A percentile compares a stretch with the other conserved stretches of the same genome.
Evolutionary conservation across 2,797 vertebrate genomes (phyloP).

Genomic region (Acipenser oxyrinchus): DNA sequence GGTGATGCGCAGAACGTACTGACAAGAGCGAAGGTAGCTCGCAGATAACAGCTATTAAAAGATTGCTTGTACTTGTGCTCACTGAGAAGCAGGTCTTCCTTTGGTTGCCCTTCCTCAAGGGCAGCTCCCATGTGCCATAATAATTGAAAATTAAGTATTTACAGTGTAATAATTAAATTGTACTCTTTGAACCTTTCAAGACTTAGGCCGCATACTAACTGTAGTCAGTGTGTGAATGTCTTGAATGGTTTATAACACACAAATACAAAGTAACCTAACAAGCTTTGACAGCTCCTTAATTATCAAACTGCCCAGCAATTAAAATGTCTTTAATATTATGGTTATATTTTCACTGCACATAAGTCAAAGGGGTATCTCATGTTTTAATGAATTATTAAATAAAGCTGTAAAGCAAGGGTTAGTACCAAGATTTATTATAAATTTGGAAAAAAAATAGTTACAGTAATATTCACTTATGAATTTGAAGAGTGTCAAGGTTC

Average conservation of each 20-base stretch:
- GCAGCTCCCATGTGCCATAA: constrained; percentile 64
- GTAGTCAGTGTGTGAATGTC: constrained; percentile 49
- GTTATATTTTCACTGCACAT: constrained; percentile 59
- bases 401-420: constrained; percentile 56
- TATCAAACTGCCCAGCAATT: constrained; percentile 66
- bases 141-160: constrained; percentile 96
- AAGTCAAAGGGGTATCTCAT: constrained; percentile 74
- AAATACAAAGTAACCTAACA: constrained; percentile 62
- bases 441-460: no score
- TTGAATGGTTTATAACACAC: constrained; percentile 50
- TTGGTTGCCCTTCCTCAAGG: constrained; percentile 70
- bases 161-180: constrained; percentile 78
- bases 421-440: background rate
- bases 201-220: constrained; percentile 76
- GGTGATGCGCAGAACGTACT: background rate
- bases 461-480: no score
- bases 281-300: constrained; percentile 79
- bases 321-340: constrained; percentile 61
- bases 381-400: constrained; percentile 78
- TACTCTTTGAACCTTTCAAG: constrained; percentile 77
- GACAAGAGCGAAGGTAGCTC: no score
- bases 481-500: no score
- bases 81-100: constrained; percentile 35
- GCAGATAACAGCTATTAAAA: no score
- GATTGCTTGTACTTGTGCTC: constrained; percentile 1